phyloP scores from a whole-genome alignment of 1,140 invertebrate species.

The Solenopsis invicta region DNA sequence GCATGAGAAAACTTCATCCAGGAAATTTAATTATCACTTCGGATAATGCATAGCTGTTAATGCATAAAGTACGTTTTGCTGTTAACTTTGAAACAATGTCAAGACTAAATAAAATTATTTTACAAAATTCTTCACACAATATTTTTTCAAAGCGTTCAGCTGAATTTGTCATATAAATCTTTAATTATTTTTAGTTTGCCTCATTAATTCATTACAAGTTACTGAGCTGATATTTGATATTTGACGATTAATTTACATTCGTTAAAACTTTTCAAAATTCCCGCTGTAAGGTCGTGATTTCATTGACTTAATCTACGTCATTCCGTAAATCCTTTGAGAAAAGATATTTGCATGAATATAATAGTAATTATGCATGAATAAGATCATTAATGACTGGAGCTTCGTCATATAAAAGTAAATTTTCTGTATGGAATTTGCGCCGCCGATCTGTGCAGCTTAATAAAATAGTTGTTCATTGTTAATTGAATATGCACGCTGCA shows the following conservation, averaged over 20 bases:
- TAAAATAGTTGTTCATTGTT: conserved; percentile 6
- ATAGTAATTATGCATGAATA: background rate
- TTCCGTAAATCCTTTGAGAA: background rate
- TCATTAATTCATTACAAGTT: conserved; percentile 39
- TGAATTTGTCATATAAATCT: background rate
- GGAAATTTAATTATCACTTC: conserved; percentile 34
- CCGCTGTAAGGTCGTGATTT: background rate
- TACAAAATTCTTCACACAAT: background rate
- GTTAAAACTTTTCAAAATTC: conserved; percentile 39
- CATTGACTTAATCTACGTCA: conserved; percentile 9
- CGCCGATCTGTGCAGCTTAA: background rate
- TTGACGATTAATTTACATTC: conserved; percentile 37
- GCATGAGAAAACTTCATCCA: conserved; percentile 12
- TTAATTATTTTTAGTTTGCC: conserved; percentile 20
- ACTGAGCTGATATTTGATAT: background rate
- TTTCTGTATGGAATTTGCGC: background rate
- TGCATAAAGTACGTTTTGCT: conserved; percentile 8
- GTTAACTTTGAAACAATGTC: background rate
- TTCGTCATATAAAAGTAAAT: conserved; percentile 9
- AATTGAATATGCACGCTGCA: background rate
- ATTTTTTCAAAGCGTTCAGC: background rate
- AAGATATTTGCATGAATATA: background rate
- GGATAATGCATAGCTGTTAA: background rate
- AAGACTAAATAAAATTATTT: conserved; percentile 17
- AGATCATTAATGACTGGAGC: background rate